Conservation (phyloP, 2,888 invertebrate species). For the Polyommatus icarus region DNA sequence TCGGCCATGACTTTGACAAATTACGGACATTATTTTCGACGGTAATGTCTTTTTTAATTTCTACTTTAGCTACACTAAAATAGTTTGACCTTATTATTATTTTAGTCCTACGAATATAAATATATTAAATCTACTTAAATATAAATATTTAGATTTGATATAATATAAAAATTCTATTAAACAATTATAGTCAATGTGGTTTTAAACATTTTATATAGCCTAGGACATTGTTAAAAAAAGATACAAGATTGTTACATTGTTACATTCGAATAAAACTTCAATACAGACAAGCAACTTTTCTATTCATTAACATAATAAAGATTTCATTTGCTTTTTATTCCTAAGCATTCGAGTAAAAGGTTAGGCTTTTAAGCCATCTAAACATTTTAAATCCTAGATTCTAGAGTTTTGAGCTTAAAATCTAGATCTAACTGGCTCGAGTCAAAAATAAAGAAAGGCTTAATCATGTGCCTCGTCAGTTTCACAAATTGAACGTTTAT, state of each 20-base stretch:
- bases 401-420: conserved; percentile 30
- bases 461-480: conserved; percentile 46
- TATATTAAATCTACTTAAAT: too few relatives aligned
- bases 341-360: background rate
- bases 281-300: background rate
- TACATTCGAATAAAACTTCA: background rate
- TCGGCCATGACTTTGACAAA: conserved; percentile 4
- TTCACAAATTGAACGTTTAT: conserved; percentile 45
- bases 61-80: background rate
- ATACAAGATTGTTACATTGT: background rate
- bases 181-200: too few relatives aligned
- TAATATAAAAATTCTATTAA: background rate
- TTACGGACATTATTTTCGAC: background rate
- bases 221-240: too few relatives aligned
- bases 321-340: background rate
- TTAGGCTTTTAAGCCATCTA: background rate
- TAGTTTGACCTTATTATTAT: background rate
- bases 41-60: conserved; percentile 3
- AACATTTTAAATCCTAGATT: background rate
- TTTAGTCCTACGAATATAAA: background rate
- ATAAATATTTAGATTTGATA: background rate
- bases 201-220: too few relatives aligned
- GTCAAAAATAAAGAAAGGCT: conserved; percentile 43
- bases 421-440: conserved; percentile 35
- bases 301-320: background rate